Conservation (phyloP, 2,888 invertebrate genomes). For the Volucella zonaria region DNA sequence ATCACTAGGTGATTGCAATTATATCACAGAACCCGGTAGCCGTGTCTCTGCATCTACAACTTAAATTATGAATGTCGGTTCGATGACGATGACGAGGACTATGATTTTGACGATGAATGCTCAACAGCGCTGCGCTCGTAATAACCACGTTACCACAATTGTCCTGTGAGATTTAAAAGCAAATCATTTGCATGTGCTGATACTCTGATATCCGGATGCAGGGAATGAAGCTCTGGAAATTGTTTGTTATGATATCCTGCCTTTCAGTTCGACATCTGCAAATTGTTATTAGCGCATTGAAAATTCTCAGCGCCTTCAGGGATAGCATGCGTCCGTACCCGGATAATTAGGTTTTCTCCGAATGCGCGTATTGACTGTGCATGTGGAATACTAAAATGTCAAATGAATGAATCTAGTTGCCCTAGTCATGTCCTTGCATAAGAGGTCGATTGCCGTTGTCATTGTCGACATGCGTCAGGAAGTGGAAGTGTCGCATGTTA, state of each 20-base stretch:
- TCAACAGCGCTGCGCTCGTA: slow-evolving; percentile 18
- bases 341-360: slow-evolving; percentile 64
- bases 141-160: slow-evolving; percentile 48
- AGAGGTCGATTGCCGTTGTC: neutral
- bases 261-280: slow-evolving; percentile 50
- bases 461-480: neutral
- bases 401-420: slow-evolving; percentile 27
- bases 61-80: slow-evolving; percentile 55
- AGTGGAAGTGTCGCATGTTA: slow-evolving; percentile 16
- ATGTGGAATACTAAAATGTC: slow-evolving; percentile 24
- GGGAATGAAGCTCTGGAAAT: slow-evolving; percentile 13
- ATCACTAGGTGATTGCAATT: slow-evolving; percentile 62
- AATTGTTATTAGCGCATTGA: slow-evolving; percentile 65
- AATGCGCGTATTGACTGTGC: slow-evolving; percentile 14
- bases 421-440: neutral
- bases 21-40: slow-evolving; percentile 21
- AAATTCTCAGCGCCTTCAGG: slow-evolving; percentile 59
- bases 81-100: neutral
- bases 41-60: slow-evolving; percentile 37
- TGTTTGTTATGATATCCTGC: slow-evolving; percentile 61
- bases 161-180: slow-evolving; percentile 53
- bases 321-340: slow-evolving; percentile 58
- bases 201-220: slow-evolving; percentile 38
- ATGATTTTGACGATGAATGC: no score
- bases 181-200: slow-evolving; percentile 22